Conservation (phyloP, 2,113 vertebrate species). For the Hipposideros armiger region DNA sequence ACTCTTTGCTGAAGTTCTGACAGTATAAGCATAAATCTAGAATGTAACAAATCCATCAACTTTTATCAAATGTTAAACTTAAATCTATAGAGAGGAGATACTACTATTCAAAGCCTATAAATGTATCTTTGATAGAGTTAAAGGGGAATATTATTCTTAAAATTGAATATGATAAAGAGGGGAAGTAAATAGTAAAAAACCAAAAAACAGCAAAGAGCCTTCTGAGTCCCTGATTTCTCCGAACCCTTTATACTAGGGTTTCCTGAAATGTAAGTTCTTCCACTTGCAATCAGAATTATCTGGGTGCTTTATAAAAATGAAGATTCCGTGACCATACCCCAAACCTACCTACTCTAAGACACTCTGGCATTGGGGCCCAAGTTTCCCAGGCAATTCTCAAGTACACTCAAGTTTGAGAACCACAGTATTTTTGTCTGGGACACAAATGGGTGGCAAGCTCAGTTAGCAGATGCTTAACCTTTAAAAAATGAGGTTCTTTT, state of each 20-base stretch:
- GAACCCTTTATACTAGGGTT: neutral
- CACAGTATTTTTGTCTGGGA: neutral
- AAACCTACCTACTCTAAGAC: neutral
- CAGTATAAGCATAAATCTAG: constrained; percentile 7
- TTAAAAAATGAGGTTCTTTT: neutral
- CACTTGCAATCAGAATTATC: neutral
- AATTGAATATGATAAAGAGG: neutral
- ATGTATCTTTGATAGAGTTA: constrained; percentile 1
- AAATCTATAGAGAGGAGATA: constrained; percentile 41
- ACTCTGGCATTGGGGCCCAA: neutral
- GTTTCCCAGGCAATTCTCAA: neutral
- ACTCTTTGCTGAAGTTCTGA: neutral
- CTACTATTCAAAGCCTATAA: constrained; percentile 20
- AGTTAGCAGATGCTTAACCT: neutral
- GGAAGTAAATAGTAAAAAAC: neutral
- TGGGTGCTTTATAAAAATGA: neutral
- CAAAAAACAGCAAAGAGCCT: neutral
- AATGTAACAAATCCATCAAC: constrained; percentile 47
- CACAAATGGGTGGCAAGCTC: neutral
- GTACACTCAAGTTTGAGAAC: neutral
- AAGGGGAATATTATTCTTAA: neutral
- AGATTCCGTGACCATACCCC: neutral
- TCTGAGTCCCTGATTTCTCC: neutral
- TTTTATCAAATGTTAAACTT: constrained; percentile 29
- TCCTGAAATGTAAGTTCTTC: neutral